Evolutionary conservation across 2,888 invertebrate species (phyloP).

Genomic region (Pollenia angustigena): DNA sequence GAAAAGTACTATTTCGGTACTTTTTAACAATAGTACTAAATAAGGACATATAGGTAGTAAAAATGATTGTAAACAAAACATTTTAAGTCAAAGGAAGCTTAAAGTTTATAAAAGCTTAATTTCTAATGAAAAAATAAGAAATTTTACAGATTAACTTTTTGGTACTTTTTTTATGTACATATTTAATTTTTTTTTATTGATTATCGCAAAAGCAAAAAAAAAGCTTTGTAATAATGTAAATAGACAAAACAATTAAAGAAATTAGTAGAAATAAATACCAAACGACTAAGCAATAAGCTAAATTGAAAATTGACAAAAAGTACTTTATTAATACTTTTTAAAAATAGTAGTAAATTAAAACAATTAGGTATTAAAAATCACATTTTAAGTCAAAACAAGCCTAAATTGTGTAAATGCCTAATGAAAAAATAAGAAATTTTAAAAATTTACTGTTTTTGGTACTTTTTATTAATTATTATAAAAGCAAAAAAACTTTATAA

Average conservation of each 20-base stretch:
- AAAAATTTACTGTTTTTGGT: too few relatives aligned
- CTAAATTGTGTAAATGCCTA: too few relatives aligned
- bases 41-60: too few relatives aligned
- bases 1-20: neutral
- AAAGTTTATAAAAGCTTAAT: too few relatives aligned
- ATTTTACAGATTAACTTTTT: too few relatives aligned
- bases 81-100: too few relatives aligned
- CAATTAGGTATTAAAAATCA: too few relatives aligned
- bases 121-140: too few relatives aligned
- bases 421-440: too few relatives aligned
- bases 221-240: neutral
- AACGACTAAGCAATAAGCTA: constrained; percentile 38
- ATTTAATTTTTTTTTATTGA: neutral
- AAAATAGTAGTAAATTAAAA: neutral
- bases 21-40: neutral
- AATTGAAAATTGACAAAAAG: neutral
- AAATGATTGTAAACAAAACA: too few relatives aligned
- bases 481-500: neutral
- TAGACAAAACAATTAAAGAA: constrained; percentile 3
- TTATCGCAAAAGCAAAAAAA: neutral
- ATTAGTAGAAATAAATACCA: neutral
- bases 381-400: too few relatives aligned
- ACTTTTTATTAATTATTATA: neutral
- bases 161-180: too few relatives aligned
- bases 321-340: neutral